Evolutionary conservation across 92 coral and sea anemone species (phyloP).

Genomic region (Zoanthus gigantus): DNA sequence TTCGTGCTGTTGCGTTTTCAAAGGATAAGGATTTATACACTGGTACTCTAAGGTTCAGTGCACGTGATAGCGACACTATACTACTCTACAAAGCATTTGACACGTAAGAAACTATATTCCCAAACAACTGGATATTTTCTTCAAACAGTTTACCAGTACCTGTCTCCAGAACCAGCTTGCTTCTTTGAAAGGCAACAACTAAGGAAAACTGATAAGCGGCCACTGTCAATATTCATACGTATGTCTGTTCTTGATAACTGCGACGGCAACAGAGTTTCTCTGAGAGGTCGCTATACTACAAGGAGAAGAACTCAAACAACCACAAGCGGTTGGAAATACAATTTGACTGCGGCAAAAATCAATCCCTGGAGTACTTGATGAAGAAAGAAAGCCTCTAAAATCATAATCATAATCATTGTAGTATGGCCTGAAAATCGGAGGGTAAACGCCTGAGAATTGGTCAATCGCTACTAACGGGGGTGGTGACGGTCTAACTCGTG

Average conservation of each 20-base stretch:
- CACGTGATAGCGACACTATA: no score
- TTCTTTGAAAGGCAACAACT: no score
- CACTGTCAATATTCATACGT: no score
- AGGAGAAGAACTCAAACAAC: constrained; percentile 50
- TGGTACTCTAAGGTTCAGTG: no score
- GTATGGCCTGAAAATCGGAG: constrained; percentile 30
- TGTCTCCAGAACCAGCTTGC: no score
- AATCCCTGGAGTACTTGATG: constrained; percentile 16
- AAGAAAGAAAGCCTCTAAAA: background rate
- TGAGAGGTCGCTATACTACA: constrained; percentile 4
- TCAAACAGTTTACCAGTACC: no score
- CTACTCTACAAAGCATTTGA: no score
- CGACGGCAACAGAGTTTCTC: constrained; percentile 14
- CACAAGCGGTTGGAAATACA: constrained; percentile 67
- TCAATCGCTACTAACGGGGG: constrained; percentile 23
- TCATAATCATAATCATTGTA: constrained; percentile 37
- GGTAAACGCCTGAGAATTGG: constrained; percentile 4
- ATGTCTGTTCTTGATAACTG: constrained; percentile 27
- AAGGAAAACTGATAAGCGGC: no score
- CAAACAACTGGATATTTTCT: no score
- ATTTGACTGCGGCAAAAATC: constrained; percentile 64
- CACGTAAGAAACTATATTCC: no score
- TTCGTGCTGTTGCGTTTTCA: no score
- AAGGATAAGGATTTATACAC: no score
- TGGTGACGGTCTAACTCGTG: background rate